These are phyloP conservation scores for Embidobia sp. DNA, from an alignment of 2,888 invertebrate genomes.

Conservation along the genomic window DNA sequence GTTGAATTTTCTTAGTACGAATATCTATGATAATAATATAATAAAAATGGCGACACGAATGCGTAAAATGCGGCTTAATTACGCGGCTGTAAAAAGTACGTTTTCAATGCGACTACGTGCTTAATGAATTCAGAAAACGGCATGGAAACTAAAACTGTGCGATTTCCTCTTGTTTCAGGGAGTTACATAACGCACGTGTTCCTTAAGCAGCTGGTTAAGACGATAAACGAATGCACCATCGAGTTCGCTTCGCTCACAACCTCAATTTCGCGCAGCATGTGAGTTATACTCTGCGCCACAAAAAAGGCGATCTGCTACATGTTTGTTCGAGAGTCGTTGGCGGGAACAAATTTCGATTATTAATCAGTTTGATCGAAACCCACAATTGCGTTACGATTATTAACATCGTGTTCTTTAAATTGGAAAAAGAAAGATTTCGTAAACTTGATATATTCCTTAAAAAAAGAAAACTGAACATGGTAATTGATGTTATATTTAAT, in stretches of 20 bases:
- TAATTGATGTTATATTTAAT: too few species aligned
- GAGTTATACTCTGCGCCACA: slow-evolving; percentile 31
- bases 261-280: slow-evolving; percentile 52
- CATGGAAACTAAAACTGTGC: slow-evolving; percentile 19
- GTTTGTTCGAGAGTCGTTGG: slow-evolving; percentile 10
- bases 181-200: slow-evolving; percentile 43
- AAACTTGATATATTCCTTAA: too few species aligned
- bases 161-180: slow-evolving; percentile 33
- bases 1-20: too few species aligned
- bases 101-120: slow-evolving; percentile 13
- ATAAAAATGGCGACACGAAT: slow-evolving; percentile 1
- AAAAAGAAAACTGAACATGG: too few species aligned
- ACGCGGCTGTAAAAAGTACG: neutral
- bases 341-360: slow-evolving; percentile 37
- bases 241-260: slow-evolving; percentile 50
- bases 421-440: too few species aligned
- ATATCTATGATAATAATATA: too few species aligned
- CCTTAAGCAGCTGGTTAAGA: slow-evolving; percentile 40
- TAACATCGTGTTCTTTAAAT: too few species aligned
- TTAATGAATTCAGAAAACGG: slow-evolving; percentile 31
- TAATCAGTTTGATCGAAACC: slow-evolving; percentile 10
- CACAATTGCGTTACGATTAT: too few species aligned
- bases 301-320: too few species aligned
- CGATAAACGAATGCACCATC: slow-evolving; percentile 56
- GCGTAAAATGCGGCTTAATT: slow-evolving; percentile 18